Base-by-base conservation (phyloP, 2,113 vertebrate genomes). In the Chaetodon auriga region DNA sequence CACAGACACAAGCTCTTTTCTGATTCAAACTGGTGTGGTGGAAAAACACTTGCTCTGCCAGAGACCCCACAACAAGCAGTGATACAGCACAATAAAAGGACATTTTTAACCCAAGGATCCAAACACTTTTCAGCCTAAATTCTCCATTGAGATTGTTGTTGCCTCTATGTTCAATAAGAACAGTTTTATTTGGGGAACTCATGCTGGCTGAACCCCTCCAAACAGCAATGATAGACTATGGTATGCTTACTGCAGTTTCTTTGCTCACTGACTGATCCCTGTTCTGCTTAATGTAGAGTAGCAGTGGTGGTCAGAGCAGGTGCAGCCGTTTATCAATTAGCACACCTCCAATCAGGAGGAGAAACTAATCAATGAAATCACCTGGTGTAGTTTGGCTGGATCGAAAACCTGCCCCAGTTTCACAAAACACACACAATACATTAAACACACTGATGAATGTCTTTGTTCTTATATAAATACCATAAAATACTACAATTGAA, bases 11-110 rank as follows among this genome's bases (percentile, higher is more conserved):
- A 30, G 30, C 30, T 30, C 30, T 30, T 30, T 30, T 30, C 30
- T 30, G 30, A 30, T 30, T 30, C 30, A 30, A 30, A 30, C 3
- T 30, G 30, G 1, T 30, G 30, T 38, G 36, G 63, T 80, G 88
- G 62, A 84, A 86, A 87, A 58, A 83, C 78, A 87, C 64, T 93
- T 95, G 76, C 62, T 81, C 46, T 65, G 61, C 80, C 58, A 46
- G 35, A 89, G 66, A 69, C 48, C 81, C 68, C 49, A 75, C 49
- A 55, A 78, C 62, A 69, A 83, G 53, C 69, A 70, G n/a, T 36
- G 43, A 64, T 64, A 76, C 70, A 85, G 64, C 72, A 78, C 25
- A 81, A 89, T 30, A 36, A 77, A 72, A 2, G 35, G 19, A 84
- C 58, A 25, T 18, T 68, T 78, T 66, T 15, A 62, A 30, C 41